phyloP scores from a whole-genome alignment of 2,113 vertebrate species.

The Spheniscus mendiculus region DNA sequence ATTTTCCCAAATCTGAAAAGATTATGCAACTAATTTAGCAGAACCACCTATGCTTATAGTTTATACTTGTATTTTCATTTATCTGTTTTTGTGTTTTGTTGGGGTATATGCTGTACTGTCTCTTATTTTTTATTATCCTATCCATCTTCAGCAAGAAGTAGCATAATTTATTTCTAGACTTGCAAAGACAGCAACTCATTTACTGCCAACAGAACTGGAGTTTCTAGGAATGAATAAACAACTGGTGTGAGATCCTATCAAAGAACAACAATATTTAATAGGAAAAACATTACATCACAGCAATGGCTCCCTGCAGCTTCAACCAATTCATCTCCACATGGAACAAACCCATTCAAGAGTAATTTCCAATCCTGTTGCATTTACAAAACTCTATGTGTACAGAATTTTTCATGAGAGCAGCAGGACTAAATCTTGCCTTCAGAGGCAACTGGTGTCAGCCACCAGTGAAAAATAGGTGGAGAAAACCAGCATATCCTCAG shows the following conservation, averaged over 20 bases:
- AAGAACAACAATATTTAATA: neutral
- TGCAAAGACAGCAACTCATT: neutral
- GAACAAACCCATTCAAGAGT: neutral
- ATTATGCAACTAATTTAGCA: neutral
- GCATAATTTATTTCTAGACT: neutral
- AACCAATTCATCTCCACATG: neutral
- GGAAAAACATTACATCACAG: neutral
- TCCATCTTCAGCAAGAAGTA: neutral
- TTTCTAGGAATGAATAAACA: neutral
- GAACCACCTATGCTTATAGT: neutral
- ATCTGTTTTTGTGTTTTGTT: neutral
- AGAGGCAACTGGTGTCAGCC: neutral
- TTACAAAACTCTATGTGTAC: neutral
- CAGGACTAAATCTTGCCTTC: neutral
- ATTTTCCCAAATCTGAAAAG: neutral
- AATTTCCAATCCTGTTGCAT: neutral
- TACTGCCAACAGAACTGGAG: neutral
- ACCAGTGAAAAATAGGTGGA: neutral
- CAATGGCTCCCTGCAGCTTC: neutral
- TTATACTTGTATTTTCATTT: neutral
- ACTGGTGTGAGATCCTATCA: neutral
- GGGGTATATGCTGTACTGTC: neutral
- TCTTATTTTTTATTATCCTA: neutral
- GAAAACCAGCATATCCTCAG: neutral
- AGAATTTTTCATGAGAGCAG: neutral